Conservation (phyloP, 2,113 vertebrate genomes). For the Zosterops pallidus region DNA sequence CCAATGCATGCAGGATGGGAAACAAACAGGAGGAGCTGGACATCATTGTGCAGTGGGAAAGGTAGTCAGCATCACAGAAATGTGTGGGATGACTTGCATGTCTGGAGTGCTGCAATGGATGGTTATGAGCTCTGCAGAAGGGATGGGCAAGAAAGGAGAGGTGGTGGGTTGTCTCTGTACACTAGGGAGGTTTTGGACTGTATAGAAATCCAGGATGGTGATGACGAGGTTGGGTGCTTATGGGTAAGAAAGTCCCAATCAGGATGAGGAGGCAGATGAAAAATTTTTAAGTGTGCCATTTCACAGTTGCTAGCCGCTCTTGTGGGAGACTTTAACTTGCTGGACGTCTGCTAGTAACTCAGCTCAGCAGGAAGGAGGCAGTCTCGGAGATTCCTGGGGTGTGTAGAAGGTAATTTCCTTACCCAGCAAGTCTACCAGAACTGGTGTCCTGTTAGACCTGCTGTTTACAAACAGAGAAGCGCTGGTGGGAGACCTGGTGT, state of each 20-base stretch:
- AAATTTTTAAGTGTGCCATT: background rate
- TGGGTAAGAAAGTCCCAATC: background rate
- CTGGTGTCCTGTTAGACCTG: background rate
- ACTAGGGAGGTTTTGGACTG: background rate
- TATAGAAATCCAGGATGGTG: background rate
- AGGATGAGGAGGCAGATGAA: background rate
- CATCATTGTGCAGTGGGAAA: background rate
- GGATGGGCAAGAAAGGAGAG: background rate
- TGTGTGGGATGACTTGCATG: background rate
- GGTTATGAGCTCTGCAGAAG: background rate
- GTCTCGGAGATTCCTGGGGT: background rate
- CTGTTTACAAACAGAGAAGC: background rate
- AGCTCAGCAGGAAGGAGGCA: background rate
- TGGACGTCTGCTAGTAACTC: background rate
- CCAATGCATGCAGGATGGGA: rapidly evolving
- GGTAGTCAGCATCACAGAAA: background rate
- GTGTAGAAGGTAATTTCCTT: background rate
- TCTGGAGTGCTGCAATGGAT: background rate
- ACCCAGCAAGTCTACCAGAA: background rate
- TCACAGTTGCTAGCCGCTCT: rapidly evolving
- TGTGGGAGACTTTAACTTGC: background rate
- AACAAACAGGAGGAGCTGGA: background rate
- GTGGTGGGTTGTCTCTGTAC: background rate
- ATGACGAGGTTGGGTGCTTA: background rate
- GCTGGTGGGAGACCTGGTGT: background rate